Evolutionary conservation across 2,797 vertebrate genomes (phyloP).

Genomic region (Gymnothorax javanicus): DNA sequence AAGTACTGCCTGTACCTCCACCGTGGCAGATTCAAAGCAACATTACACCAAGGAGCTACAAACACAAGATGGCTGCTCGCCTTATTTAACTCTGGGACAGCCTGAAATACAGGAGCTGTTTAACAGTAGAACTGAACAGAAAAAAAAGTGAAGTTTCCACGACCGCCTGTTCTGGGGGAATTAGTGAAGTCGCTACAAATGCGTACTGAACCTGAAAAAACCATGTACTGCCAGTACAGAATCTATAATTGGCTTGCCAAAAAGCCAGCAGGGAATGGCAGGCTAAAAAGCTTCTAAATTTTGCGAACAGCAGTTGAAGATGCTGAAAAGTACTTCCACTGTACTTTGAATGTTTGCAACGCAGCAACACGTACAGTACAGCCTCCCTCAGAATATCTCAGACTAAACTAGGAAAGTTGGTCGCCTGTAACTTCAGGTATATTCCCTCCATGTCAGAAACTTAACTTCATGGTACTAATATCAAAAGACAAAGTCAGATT

Average conservation of each 20-base stretch:
- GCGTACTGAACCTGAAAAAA: background rate
- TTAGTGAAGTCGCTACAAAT: background rate
- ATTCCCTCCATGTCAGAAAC: too few relatives aligned
- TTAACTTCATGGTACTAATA: too few relatives aligned
- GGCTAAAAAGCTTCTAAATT: background rate
- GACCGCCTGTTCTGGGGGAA: background rate
- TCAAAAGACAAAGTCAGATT: too few relatives aligned
- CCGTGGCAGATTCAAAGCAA: background rate
- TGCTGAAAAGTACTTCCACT: background rate
- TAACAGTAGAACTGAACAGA: background rate
- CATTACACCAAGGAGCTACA: background rate
- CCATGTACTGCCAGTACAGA: background rate
- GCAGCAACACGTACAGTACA: background rate
- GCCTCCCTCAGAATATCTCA: background rate
- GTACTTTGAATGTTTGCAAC: background rate
- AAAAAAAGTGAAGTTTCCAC: background rate
- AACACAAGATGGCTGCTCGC: background rate
- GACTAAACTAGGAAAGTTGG: too few relatives aligned
- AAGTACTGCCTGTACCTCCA: background rate
- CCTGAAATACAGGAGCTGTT: background rate
- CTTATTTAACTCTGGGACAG: background rate
- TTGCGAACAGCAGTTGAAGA: background rate
- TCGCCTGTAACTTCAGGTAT: too few relatives aligned
- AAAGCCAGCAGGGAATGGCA: background rate
- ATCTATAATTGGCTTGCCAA: background rate